Percentiles rank a stretch among this genome's conserved stretches.
Conservation (phyloP, 2,797 vertebrate species). For the Smutsia gigantea region DNA sequence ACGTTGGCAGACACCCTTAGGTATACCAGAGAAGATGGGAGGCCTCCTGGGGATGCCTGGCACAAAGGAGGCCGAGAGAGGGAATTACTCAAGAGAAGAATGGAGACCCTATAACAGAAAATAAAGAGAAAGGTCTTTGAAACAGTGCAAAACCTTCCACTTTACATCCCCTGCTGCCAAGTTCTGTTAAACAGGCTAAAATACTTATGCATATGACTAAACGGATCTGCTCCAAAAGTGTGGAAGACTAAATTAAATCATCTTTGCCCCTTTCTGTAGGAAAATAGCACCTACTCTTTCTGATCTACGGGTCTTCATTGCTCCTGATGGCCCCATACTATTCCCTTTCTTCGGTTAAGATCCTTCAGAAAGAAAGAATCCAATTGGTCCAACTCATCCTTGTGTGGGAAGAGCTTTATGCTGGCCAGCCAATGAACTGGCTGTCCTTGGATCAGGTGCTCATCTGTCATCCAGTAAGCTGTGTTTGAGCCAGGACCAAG, state of each 20-base stretch:
- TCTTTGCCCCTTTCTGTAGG: not conserved
- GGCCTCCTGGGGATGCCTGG: not conserved
- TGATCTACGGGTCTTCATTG: not conserved
- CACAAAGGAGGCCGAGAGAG: not conserved
- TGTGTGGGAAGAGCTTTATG: not conserved
- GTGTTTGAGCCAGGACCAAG: not conserved
- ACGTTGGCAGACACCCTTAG: not conserved
- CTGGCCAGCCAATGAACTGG: not conserved
- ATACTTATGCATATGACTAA: not conserved
- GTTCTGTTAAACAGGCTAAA: not conserved
- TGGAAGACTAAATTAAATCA: not conserved
- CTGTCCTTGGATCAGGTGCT: not conserved
- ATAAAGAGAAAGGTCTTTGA: not conserved
- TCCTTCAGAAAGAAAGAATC: not conserved
- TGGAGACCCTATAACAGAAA: not conserved
- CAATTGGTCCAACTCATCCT: not conserved
- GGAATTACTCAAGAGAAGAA: not conserved
- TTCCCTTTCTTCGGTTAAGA: not conserved
- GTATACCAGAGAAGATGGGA: not conserved
- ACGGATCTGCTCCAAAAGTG: not conserved
- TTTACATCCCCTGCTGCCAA: not conserved
- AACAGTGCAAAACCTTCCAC: not conserved
- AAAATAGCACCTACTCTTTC: not conserved
- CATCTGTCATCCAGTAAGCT: not conserved
- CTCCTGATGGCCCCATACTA: not conserved